These are phyloP conservation scores for Coturnix japonica DNA, from an alignment of 2,113 vertebrate species.

Conservation along the genomic window DNA sequence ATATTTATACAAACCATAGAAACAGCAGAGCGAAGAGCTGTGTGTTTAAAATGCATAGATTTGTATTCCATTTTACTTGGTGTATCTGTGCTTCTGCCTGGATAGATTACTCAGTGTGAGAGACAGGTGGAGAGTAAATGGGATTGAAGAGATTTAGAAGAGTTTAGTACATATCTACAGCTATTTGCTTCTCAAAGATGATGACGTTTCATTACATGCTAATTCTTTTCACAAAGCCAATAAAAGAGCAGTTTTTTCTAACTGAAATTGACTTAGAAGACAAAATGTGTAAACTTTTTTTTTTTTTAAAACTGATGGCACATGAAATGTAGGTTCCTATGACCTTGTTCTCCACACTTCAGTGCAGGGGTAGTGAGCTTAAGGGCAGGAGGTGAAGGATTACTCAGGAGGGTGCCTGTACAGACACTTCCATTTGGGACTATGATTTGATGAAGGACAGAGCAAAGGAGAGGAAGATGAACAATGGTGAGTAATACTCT, in stretches of 20 bases:
- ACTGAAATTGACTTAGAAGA: constrained; percentile 7
- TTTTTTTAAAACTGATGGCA: neutral
- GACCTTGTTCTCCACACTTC: neutral
- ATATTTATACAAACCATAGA: neutral
- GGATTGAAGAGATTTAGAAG: constrained; percentile 60
- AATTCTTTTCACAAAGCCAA: constrained; percentile 57
- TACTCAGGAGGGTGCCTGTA: neutral
- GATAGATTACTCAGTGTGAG: constrained; percentile 22
- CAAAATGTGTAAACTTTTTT: neutral
- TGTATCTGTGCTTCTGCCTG: neutral
- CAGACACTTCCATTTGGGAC: neutral
- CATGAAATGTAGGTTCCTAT: neutral
- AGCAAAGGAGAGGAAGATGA: constrained; percentile 22
- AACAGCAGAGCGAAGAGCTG: neutral
- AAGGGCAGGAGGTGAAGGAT: constrained; percentile 18
- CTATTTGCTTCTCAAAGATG: constrained; percentile 57
- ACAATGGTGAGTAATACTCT: constrained; percentile 51
- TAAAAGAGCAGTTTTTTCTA: constrained; percentile 19
- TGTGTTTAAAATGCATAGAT: neutral
- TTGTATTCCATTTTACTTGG: neutral
- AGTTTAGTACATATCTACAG: constrained; percentile 48
- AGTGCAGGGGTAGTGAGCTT: neutral
- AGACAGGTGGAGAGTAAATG: constrained; percentile 71
- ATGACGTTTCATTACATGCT: constrained; percentile 42
- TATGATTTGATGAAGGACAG: constrained; percentile 10